These are phyloP conservation scores for Chiloscyllium plagiosum DNA, from an alignment of 2,113 vertebrate species.

Conservation along the genomic window DNA sequence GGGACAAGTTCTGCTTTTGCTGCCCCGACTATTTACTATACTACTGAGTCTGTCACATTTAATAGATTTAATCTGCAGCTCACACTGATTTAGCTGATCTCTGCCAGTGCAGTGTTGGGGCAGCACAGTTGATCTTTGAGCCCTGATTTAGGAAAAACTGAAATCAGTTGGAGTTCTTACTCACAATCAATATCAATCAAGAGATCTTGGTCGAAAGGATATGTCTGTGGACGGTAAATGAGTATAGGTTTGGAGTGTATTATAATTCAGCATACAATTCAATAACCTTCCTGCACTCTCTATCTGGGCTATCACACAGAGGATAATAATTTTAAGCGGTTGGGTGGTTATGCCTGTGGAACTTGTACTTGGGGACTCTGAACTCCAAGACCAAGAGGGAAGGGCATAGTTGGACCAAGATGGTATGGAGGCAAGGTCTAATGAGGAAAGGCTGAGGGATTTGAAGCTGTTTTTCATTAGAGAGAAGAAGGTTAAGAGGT, in stretches of 20 bases:
- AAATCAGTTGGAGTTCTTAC: not conserved
- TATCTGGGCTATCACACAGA: not conserved
- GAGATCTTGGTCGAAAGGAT: not conserved
- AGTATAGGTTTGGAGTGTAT: not conserved
- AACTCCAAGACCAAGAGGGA: not conserved
- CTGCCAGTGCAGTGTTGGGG: not conserved
- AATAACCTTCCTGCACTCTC: not conserved
- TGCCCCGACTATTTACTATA: not conserved
- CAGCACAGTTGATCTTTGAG: not conserved
- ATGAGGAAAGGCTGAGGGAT: too few species aligned
- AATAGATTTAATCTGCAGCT: not conserved
- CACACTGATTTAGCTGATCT: not conserved
- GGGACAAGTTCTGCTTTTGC: not conserved
- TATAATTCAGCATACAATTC: not conserved
- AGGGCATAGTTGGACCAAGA: not conserved
- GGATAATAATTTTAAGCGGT: not conserved
- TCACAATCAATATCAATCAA: not conserved
- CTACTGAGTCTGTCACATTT: not conserved
- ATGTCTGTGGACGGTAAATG: not conserved
- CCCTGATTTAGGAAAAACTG: not conserved
- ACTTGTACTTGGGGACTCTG: not conserved
- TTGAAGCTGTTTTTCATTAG: too few species aligned
- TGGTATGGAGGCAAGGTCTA: too few species aligned
- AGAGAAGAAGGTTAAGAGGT: too few species aligned
- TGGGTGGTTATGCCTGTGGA: not conserved